Evolutionary conservation across 2,797 vertebrate genomes (phyloP), one percentile per base, ranked within the genome.

Genomic region (Astyanax mexicanus): DNA sequence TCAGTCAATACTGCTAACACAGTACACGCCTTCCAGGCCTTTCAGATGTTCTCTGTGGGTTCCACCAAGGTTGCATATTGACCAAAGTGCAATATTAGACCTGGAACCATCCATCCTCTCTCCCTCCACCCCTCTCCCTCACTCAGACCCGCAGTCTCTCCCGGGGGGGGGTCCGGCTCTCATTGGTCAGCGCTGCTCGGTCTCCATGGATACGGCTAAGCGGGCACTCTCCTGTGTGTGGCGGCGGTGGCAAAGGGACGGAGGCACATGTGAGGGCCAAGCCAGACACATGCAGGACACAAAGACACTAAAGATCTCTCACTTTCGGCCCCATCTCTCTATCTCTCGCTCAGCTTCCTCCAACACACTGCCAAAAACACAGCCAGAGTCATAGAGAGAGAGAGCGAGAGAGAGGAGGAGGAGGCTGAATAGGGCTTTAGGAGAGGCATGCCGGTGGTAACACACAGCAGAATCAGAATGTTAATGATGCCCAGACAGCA

Each of bases 161-260:
- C 87, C 80, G 27, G 42, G n/a, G n/a, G n/a, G 76, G 81, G 84
- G 76, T 76, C 82, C 81, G 83, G 87, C 78, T 66, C n/a, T 77
- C 58, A 81, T 78, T 60, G 85, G 52, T 76, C 77, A 79, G 74
- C 47, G 75, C 71, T 45, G 78, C 84, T 81, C 80, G 2, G 86
- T 92, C 84, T 42, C 88, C 85, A 91, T 91, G 87, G 91, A 85
- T 85, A 92, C 89, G 62, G 23, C 84, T 87, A 75, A 90, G 83
- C 61, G 68, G 79, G 62, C 60, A 71, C 85, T 83, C 78, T 79
- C 68, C 78, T 70, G 62, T 62, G 57, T 62, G 74, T 51, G 35
- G 51, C 73, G 47, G 55, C 58, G 85, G 85, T 72, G 80, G 82
- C 54, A 83, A 86, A 85, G 89, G 80, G 83, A 81, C 88, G 67